Evolutionary conservation across 2,888 invertebrate genomes (phyloP).

Genomic region (Lapara coniferarum): DNA sequence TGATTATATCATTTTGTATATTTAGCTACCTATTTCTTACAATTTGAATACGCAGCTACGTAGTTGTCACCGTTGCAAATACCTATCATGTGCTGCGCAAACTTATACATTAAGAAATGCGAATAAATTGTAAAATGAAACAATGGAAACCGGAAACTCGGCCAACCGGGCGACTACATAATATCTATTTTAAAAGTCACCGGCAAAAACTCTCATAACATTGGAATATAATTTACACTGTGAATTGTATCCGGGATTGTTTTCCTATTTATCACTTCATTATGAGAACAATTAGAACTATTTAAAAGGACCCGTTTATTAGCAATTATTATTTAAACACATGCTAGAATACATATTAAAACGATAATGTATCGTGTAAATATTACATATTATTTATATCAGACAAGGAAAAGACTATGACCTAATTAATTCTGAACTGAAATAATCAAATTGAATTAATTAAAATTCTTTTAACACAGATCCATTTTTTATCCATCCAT

Average conservation of each 20-base stretch:
- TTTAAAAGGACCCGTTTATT: background rate
- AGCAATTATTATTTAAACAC: background rate
- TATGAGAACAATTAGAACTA: too few relatives aligned
- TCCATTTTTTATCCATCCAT: too few relatives aligned
- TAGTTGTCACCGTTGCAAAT: background rate
- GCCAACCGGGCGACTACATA: constrained; percentile 18
- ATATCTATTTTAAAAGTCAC: constrained; percentile 23
- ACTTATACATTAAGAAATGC: constrained; percentile 21
- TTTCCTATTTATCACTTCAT: background rate
- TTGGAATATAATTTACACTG: constrained; percentile 18
- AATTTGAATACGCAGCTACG: background rate
- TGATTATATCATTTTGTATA: background rate
- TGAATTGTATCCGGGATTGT: constrained; percentile 17
- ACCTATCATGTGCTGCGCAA: background rate
- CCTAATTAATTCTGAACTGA: constrained; percentile 15
- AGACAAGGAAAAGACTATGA: constrained; percentile 15
- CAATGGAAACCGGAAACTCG: constrained; percentile 24
- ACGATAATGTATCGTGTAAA: background rate
- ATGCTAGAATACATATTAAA: background rate
- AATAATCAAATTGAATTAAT: constrained; percentile 3
- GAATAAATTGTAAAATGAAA: constrained; percentile 24
- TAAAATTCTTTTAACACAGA: constrained; percentile 22
- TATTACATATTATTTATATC: background rate
- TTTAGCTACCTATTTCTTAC: background rate
- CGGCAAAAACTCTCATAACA: constrained; percentile 19